Base-by-base conservation (phyloP, 2,797 vertebrate species). In the Tapirus indicus region DNA sequence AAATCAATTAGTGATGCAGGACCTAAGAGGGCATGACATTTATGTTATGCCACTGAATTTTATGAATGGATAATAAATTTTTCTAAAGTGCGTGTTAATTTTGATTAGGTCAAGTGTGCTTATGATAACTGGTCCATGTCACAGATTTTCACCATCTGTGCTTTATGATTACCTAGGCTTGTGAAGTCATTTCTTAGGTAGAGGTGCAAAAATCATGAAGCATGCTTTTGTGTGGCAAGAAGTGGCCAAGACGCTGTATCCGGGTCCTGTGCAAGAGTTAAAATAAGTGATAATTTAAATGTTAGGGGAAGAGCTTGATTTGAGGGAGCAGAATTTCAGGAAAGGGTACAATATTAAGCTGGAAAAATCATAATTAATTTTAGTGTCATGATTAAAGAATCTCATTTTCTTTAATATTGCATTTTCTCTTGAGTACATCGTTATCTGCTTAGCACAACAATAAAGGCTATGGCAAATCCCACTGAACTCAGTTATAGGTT, bases 1-100 rank as follows among this genome's bases (percentile, higher is more conserved):
- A 98, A 98, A 97, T 98, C 69, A 97, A 95, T 98, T 98, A 97
- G n/a, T 95, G 92, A 95, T 77, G 49, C 29, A 96, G 86, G 84
- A 97, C 44, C 94, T 32, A 89, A 93, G 93, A 9, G 20, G 88
- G 54, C 91, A 78, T 92, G 87, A 93, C 91, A 86, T 25, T 92
- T 92, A 47, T 79, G 23, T 72, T 92, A 23, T 69, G 38, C 56
- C 20, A 87, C 96, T 14, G 17, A 88, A 89, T 88, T 97, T 97
- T 97, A 7, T 91, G 96, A 97, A 66, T 86, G 60, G 27, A 5
- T 95, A 78, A 92, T 95, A 86, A 62, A 54, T 84, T 78, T n/a
- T 90, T 72, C 83, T 96, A n/a, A 97, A 93, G 62, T 80, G 80
- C 75, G 79, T 84, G 32, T 56, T 27, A 47, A 94, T 96, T 88